phyloP scores from a whole-genome alignment of 2,797 vertebrate species.

The Linurgus olivaceus region DNA sequence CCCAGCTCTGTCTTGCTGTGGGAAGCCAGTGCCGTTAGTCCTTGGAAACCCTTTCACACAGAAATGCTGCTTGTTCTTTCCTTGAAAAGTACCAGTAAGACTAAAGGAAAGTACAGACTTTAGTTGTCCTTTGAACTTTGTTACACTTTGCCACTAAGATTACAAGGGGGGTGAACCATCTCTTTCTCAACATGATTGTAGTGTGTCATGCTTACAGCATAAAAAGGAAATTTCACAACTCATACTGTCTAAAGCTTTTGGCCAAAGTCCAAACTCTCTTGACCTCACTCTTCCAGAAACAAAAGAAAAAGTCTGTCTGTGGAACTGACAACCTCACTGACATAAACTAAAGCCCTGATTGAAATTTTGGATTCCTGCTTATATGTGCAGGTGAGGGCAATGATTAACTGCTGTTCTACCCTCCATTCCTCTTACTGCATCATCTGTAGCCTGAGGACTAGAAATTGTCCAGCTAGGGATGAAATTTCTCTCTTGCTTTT shows the following conservation, averaged over 20 bases:
- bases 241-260: not conserved
- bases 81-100: not conserved
- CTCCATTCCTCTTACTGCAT: not conserved
- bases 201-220: not conserved
- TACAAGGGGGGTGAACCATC: not conserved
- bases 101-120: not conserved
- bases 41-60: not conserved
- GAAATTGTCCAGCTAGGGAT: not conserved
- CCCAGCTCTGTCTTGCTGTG: not conserved
- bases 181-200: not conserved
- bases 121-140: not conserved
- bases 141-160: not conserved
- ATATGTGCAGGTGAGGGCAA: not conserved
- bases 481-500: not conserved
- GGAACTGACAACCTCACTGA: not conserved
- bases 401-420: not conserved
- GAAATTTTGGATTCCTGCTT: not conserved
- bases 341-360: not conserved
- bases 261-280: not conserved
- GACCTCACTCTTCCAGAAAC: not conserved
- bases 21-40: not conserved
- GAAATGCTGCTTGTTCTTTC: not conserved
- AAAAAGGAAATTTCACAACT: not conserved
- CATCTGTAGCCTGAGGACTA: not conserved
- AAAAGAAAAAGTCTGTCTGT: not conserved